Evolutionary conservation across 2,113 vertebrate species (phyloP), one percentile per base, ranked within the genome.

Genomic region (Tragelaphus imberbis): DNA sequence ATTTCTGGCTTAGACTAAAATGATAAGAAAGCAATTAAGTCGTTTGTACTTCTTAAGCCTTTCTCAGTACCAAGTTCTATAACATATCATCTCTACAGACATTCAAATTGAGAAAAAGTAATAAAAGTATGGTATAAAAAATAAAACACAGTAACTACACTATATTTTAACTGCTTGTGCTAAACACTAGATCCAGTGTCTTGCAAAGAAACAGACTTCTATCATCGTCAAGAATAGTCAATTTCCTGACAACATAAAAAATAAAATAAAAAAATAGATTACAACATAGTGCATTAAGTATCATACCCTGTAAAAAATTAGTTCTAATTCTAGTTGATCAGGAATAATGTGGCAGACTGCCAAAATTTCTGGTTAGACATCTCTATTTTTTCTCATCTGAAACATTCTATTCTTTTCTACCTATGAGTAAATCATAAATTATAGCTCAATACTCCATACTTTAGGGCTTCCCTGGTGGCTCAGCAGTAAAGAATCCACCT

Each of bases 1-100:
- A 99, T 98, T 98, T 99, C 99, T 97, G 99, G 99, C 96, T 99
- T 99, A 93, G 99, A 99, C 99, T 99, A 97, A 98, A 98, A 98
- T 63, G 79, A 98, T 98, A 98, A 68, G 47, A 97, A 96, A 97
- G 88, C 94, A 97, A 91, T 91, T 97, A 95, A 87, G 63, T 92
- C 88, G 87, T 94, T 91, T 92, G 61, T 96, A 94, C 56, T 88
- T 95, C 56, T 79, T 92, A 92, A 71, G 56, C 47, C 92, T 96
- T 91, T 93, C 80, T 91, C 81, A 94, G 82, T 75, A 96, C 82
- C 49, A 93, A 97, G 90, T 95, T 97, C 85, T 95, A 21, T 58
- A 97, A 96, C 56, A 93, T 25, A 91, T 84, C 36, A 94, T 95
- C 91, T 96, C 23, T 96, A 90, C 13, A 95, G 95, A 96, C 88